Percentiles rank a stretch among this genome's conserved stretches.
Conservation (phyloP, 2,113 vertebrate genomes). For the Chrysemys picta region DNA sequence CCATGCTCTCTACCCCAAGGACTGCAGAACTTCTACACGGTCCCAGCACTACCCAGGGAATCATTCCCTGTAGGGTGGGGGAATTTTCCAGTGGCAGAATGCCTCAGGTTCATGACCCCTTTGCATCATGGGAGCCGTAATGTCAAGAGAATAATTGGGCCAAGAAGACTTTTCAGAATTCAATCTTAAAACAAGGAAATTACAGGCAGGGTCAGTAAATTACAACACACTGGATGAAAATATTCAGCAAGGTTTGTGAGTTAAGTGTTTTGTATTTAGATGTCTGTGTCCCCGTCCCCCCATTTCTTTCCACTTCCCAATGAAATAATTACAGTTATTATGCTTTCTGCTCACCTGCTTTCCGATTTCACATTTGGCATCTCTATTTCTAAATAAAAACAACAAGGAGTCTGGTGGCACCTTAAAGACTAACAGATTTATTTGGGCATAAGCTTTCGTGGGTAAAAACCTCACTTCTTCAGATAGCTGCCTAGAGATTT, state of each 20-base stretch:
- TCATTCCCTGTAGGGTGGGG: accelerated
- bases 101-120: background rate
- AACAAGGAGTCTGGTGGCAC: too few species aligned
- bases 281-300: background rate
- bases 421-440: too few species aligned
- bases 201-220: background rate
- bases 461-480: too few species aligned
- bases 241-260: background rate
- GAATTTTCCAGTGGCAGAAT: accelerated
- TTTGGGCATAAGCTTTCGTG: too few species aligned
- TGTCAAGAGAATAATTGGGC: background rate
- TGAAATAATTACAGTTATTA: constrained; percentile 65
- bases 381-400: constrained; percentile 60
- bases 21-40: background rate
- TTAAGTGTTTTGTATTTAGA: constrained; percentile 15
- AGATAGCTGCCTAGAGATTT: constrained; percentile 57
- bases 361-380: constrained; percentile 50
- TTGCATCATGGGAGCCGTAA: background rate
- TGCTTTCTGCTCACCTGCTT: constrained; percentile 73
- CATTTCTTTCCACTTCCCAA: constrained; percentile 29
- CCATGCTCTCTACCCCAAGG: background rate
- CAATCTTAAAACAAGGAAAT: background rate
- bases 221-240: background rate
- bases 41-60: background rate
- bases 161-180: background rate